Evolutionary conservation across 1,140 invertebrate genomes (phyloP).

Genomic region (Oryctes rhinoceros): DNA sequence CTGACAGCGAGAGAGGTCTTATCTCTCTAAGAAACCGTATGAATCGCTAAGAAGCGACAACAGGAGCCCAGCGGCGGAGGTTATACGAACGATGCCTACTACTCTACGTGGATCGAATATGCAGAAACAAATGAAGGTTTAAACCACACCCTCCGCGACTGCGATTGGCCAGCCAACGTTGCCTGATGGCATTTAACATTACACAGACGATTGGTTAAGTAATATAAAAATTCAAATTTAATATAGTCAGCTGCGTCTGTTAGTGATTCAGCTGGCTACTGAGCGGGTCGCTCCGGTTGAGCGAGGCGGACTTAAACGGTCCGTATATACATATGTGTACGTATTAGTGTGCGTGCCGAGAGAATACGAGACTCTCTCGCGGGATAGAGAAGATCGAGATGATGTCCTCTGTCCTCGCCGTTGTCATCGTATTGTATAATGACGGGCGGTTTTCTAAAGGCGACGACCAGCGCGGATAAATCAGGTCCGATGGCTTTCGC

Average conservation of each 20-base stretch:
- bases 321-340: neutral
- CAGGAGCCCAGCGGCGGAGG: neutral
- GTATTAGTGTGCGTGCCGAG: neutral
- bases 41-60: constrained; percentile 49
- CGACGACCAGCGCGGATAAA: neutral
- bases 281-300: constrained; percentile 2
- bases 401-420: constrained; percentile 16
- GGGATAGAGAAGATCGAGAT: neutral
- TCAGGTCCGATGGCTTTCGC: neutral
- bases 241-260: constrained; percentile 47
- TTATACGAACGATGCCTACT: neutral
- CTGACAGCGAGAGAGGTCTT: constrained; percentile 18
- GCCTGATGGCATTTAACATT: constrained; percentile 54
- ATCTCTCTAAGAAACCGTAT: constrained; percentile 42
- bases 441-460: neutral
- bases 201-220: constrained; percentile 56
- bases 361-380: neutral
- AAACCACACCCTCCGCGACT: constrained; percentile 51
- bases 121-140: constrained; percentile 54
- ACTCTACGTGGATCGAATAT: constrained; percentile 55
- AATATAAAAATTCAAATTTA: constrained; percentile 58
- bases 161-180: constrained; percentile 49
- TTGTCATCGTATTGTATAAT: constrained; percentile 7
- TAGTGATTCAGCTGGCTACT: constrained; percentile 36
- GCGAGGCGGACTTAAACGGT: constrained; percentile 24